Conservation (phyloP, 2,113 vertebrate genomes). For the Apeltes quadracus region DNA sequence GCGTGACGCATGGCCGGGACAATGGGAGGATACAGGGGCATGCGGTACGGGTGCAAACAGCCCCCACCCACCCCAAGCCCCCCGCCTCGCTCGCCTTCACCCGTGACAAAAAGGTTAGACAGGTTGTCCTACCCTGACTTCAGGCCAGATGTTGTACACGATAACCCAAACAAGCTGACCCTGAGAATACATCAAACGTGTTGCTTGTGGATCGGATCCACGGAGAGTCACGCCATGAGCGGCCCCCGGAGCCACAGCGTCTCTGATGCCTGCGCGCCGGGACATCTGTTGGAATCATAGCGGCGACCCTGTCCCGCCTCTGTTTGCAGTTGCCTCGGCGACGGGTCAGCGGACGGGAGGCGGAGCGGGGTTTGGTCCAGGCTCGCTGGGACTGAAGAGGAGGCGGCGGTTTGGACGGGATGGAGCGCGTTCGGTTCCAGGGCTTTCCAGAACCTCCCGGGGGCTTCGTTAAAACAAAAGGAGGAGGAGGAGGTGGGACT, state of each 20-base stretch:
- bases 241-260: conserved; percentile 31
- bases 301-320: conserved; percentile 56
- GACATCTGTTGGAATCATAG: conserved; percentile 75
- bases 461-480: conserved; percentile 93
- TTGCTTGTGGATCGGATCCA: conserved; percentile 47
- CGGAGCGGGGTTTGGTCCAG: conserved; percentile 74
- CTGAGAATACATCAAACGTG: conserved; percentile 52
- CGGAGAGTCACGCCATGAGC: conserved; percentile 48
- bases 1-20: conserved; percentile 94
- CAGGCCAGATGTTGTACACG: conserved; percentile 36
- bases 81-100: conserved; percentile 52
- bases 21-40: conserved; percentile 98
- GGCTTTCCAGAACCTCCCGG: conserved; percentile 87
- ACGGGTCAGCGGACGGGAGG: conserved; percentile 69
- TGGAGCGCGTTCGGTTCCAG: conserved; percentile 88
- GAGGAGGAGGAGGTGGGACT: conserved; percentile 81
- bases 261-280: conserved; percentile 31
- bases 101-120: conserved; percentile 33
- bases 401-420: conserved; percentile 92
- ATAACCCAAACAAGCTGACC: neutral
- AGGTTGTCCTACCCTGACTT: conserved; percentile 54
- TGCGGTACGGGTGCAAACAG: conserved; percentile 86
- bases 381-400: conserved; percentile 81
- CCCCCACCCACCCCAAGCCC: conserved; percentile 75
- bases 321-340: conserved; percentile 63